Conservation (phyloP, 1,140 invertebrate genomes). For the Aporrectodea caliginosa region DNA sequence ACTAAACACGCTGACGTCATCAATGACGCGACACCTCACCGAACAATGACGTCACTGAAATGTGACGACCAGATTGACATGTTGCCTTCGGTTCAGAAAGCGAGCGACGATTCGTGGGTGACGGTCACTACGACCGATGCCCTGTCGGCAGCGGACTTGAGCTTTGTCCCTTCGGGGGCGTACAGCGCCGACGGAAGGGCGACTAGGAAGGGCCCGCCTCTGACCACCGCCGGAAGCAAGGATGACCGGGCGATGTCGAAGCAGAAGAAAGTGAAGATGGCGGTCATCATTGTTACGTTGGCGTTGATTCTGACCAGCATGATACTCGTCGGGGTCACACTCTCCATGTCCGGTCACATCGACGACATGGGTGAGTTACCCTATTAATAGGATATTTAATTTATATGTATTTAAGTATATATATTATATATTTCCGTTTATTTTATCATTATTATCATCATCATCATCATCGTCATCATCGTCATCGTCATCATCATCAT, state of each 20-base stretch:
- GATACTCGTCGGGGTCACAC: slow-evolving; percentile 40
- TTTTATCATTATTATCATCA: not conserved
- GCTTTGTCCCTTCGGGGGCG: not conserved
- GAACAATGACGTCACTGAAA: not conserved
- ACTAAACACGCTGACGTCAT: no score
- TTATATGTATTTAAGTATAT: no score
- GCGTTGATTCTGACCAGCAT: slow-evolving; percentile 40
- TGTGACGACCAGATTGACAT: not conserved
- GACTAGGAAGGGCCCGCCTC: not conserved
- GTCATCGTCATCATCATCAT: not conserved
- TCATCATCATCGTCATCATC: not conserved
- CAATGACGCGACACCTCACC: not conserved
- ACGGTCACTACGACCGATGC: not conserved
- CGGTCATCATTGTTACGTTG: slow-evolving; percentile 39
- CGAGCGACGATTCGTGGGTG: no score
- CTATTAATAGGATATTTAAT: not conserved
- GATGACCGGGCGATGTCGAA: slow-evolving; percentile 14
- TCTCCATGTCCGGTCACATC: slow-evolving; percentile 44
- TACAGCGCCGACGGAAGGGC: not conserved
- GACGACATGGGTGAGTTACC: slow-evolving; percentile 41
- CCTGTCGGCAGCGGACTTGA: not conserved
- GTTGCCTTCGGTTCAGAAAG: not conserved
- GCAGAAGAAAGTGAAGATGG: slow-evolving; percentile 38
- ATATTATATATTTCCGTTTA: no score
- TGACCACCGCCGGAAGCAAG: not conserved